Base-by-base conservation (phyloP, 2,797 vertebrate genomes). In the Oryzias sinensis region DNA sequence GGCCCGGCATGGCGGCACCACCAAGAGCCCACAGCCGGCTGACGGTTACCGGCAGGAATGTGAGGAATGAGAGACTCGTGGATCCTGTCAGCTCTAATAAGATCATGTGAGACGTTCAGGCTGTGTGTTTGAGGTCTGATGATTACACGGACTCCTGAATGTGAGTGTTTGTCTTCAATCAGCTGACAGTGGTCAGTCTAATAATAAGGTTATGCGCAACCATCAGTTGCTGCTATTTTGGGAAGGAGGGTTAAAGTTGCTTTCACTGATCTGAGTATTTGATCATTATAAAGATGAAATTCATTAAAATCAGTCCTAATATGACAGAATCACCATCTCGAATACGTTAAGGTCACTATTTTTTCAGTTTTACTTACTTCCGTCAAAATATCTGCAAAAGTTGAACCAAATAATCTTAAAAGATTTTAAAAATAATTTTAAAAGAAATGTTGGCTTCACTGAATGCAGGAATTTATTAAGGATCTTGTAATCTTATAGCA, bases 31-130 rank as follows among this genome's bases (percentile, higher is more conserved):
- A 49, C 56, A 42, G 75, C 64, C 45, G 0, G 14, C 58, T 37
- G 24, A 20, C 1, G 5, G 68, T 59, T 47, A 59, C 25, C 18
- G 44, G 43, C 7, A 72, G 74, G 87, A 90, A 90, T 90, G 87
- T n/a, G 20, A 65, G 63, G 88, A 87, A 88, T 70, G 77, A 79
- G 79, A 70, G 65, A 78, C 88, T 83, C 74, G 76, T 77, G 84
- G 79, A 80, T 83, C 74, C 64, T 76, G 65, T 81, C 70, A 68
- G 75, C 74, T 84, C 75, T 66, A 69, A 82, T 77, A 78, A 70
- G 70, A 84, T 88, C 86, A 79, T 75, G 74, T 70, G 78, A 74
- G 60, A 80, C 58, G 20, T 51, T 49, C 56, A 56, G 72, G 54
- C 61, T 66, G 63, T 44, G 25, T 59, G 3, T 74, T 75, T 77